Percentiles rank a stretch among this genome's conserved stretches.
Evolutionary conservation across 2,797 vertebrate species (phyloP).

Genomic region (Lindbergichthys nudifrons): DNA sequence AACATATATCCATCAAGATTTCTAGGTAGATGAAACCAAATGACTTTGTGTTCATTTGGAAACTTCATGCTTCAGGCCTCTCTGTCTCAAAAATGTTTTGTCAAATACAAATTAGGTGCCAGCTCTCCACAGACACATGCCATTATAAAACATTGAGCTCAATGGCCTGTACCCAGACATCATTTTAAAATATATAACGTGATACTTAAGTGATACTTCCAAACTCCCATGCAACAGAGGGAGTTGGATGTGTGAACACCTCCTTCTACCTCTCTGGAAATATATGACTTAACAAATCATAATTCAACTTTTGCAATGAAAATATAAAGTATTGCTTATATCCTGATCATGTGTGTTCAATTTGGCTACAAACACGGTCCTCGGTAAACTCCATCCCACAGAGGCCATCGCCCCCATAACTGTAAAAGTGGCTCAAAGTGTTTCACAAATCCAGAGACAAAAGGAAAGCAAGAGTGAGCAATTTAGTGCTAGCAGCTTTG

Average conservation of each 20-base stretch:
- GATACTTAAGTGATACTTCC: too few species aligned
- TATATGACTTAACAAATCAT: background rate
- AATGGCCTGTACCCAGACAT: background rate
- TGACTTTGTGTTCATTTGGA: slow-evolving; percentile 22
- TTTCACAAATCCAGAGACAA: slow-evolving; percentile 81
- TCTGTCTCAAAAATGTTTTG: background rate
- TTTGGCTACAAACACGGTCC: slow-evolving; percentile 40
- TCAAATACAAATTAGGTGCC: slow-evolving; percentile 23
- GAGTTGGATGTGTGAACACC: too few species aligned
- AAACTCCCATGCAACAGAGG: too few species aligned
- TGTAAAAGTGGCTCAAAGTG: slow-evolving; percentile 76
- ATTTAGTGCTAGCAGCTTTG: slow-evolving; percentile 76
- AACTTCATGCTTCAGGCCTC: slow-evolving; percentile 18
- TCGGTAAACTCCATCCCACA: slow-evolving; percentile 71
- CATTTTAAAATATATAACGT: slow-evolving; percentile 15
- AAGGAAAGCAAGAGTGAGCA: slow-evolving; percentile 78
- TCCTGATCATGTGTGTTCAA: slow-evolving; percentile 53
- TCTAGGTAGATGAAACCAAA: slow-evolving; percentile 6
- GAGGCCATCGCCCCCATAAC: slow-evolving; percentile 68
- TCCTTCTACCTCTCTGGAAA: too few species aligned
- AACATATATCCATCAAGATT: background rate
- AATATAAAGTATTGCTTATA: slow-evolving; percentile 19
- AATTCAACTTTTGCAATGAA: slow-evolving; percentile 22
- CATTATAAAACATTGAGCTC: background rate
- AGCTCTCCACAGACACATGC: background rate